phyloP scores from a whole-genome alignment of 2,113 vertebrate species.

The Columba livia region DNA sequence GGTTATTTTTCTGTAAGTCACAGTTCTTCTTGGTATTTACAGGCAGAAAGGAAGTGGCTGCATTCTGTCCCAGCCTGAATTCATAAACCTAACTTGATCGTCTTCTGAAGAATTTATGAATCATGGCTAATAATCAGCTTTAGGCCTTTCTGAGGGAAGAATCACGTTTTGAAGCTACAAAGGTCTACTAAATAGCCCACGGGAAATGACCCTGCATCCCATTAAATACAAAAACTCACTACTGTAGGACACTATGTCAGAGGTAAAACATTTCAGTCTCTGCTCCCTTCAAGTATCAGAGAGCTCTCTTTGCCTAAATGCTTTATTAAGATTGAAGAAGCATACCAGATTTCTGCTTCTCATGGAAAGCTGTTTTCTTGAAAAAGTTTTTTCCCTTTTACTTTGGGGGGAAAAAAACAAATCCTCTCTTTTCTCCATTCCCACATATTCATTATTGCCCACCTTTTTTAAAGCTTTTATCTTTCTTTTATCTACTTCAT shows the following conservation, averaged over 20 bases:
- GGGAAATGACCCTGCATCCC: conserved; percentile 85
- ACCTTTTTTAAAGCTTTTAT: conserved; percentile 61
- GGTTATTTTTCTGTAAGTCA: not conserved
- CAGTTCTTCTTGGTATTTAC: not conserved
- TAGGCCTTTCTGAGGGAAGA: conserved; percentile 86
- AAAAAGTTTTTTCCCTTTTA: conserved; percentile 43
- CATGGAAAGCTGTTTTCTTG: not conserved
- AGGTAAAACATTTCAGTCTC: conserved; percentile 69
- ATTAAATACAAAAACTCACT: conserved; percentile 74
- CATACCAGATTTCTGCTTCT: conserved; percentile 33
- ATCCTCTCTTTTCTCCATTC: not conserved
- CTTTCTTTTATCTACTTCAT: conserved; percentile 75
- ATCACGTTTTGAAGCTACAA: conserved; percentile 81
- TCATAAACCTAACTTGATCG: conserved; percentile 79
- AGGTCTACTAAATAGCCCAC: conserved; percentile 87
- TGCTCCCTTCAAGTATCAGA: conserved; percentile 64
- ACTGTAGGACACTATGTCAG: conserved; percentile 56
- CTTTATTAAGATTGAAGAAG: conserved; percentile 60
- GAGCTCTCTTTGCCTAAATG: conserved; percentile 41
- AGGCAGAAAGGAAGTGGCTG: conserved; percentile 58
- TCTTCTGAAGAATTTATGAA: conserved; percentile 89
- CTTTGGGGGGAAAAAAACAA: not conserved
- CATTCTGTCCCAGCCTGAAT: conserved; percentile 75
- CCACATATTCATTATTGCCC: conserved; percentile 65
- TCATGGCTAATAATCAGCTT: conserved; percentile 88